Percentiles rank a stretch among this genome's conserved stretches.
These are phyloP conservation scores for Ficedula albicollis DNA, from an alignment of 2,797 vertebrate species.

Conservation along the genomic window DNA sequence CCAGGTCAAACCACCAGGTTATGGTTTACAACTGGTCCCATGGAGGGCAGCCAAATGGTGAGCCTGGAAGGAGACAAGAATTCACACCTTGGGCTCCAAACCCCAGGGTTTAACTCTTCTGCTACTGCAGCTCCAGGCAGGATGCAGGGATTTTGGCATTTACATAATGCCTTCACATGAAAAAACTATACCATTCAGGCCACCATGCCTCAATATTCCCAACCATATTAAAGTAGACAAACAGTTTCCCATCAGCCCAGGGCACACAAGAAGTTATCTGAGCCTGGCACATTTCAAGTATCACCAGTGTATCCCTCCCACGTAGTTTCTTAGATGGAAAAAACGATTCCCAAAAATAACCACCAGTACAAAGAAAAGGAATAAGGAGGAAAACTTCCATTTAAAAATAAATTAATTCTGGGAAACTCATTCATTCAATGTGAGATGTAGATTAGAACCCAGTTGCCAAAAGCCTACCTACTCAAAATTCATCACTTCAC, in stretches of 20 bases:
- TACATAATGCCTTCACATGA: background rate
- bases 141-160: background rate
- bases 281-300: background rate
- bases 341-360: background rate
- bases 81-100: background rate
- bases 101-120: conserved; percentile 24
- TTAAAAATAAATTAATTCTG: conserved; percentile 11
- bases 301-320: background rate
- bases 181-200: background rate
- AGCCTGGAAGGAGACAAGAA: conserved; percentile 2
- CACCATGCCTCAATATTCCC: background rate
- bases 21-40: background rate
- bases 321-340: background rate
- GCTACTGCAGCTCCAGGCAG: background rate
- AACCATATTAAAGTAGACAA: background rate
- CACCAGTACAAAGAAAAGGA: background rate
- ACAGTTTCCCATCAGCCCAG: background rate
- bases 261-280: background rate
- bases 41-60: background rate
- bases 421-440: conserved; percentile 9
- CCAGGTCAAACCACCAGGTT: background rate
- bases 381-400: background rate
- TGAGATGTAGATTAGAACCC: conserved; percentile 7
- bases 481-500: conserved; percentile 40
- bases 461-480: conserved; percentile 30